Evolutionary conservation across 2,888 invertebrate genomes (phyloP).

Genomic region (Serripes groenlandicus): DNA sequence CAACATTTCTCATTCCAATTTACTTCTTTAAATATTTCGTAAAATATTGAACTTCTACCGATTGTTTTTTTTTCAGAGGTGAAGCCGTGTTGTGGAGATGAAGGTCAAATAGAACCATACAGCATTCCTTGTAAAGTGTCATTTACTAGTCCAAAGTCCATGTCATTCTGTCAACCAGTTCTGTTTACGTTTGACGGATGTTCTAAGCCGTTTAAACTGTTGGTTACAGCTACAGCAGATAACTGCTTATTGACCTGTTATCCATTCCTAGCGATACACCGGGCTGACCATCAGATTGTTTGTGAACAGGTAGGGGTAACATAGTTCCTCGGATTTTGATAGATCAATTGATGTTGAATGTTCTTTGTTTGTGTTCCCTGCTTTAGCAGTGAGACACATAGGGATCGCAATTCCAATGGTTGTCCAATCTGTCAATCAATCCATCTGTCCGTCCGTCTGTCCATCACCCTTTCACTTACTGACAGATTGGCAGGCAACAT

Average conservation of each 20-base stretch:
- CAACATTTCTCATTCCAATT: no score
- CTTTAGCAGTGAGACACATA: no score
- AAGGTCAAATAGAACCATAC: slow-evolving; percentile 79
- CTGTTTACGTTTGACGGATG: slow-evolving; percentile 80
- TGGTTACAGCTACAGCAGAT: slow-evolving; percentile 85
- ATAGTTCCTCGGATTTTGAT: no score
- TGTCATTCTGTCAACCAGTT: slow-evolving; percentile 82
- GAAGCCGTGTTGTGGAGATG: slow-evolving; percentile 77
- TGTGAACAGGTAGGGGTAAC: slow-evolving; percentile 84
- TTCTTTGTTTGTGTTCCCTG: no score
- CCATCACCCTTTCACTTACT: no score
- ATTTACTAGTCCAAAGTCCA: slow-evolving; percentile 82
- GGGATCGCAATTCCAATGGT: no score
- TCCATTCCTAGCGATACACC: slow-evolving; percentile 85
- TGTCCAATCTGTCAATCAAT: no score
- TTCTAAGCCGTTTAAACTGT: slow-evolving; percentile 78
- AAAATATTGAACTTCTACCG: no score
- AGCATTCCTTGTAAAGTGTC: slow-evolving; percentile 78
- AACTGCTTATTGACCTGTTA: slow-evolving; percentile 86
- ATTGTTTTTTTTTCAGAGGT: slow-evolving; percentile 72
- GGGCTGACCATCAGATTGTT: slow-evolving; percentile 86
- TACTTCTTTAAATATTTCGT: no score
- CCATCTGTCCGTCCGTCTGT: no score
- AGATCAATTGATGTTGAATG: no score
- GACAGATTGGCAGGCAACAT: no score